These are phyloP conservation scores for Lontra canadensis DNA, from an alignment of 2,113 vertebrate genomes.

Conservation along the genomic window DNA sequence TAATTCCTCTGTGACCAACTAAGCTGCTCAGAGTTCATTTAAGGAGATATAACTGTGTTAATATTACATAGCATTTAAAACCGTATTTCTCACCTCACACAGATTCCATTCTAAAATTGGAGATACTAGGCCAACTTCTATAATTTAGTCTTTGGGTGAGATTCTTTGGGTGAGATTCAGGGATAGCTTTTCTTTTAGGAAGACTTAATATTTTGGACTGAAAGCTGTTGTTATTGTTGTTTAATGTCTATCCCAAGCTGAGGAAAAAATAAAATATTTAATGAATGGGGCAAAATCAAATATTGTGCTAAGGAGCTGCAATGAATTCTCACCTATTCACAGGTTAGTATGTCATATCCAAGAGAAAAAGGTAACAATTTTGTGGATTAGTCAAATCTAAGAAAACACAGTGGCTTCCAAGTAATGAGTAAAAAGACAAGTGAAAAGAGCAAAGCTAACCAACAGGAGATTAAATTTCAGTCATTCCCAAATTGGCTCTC, in stretches of 20 bases:
- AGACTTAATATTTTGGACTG: slow-evolving; percentile 32
- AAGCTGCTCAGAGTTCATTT: slow-evolving; percentile 56
- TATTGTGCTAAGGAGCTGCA: slow-evolving; percentile 59
- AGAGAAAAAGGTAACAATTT: slow-evolving; percentile 23
- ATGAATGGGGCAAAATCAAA: slow-evolving; percentile 52
- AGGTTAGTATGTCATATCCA: background rate
- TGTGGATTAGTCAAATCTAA: background rate
- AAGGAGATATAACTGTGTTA: slow-evolving; percentile 57
- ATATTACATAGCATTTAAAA: slow-evolving; percentile 29
- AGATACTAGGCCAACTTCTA: slow-evolving; percentile 37
- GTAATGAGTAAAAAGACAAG: slow-evolving; percentile 69
- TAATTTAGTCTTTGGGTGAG: slow-evolving; percentile 50
- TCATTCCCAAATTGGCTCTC: slow-evolving; percentile 59
- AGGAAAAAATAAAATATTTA: slow-evolving; percentile 19
- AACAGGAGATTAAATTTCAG: slow-evolving; percentile 66
- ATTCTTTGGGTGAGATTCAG: slow-evolving; percentile 28
- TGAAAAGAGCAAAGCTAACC: slow-evolving; percentile 51
- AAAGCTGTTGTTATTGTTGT: slow-evolving; percentile 33
- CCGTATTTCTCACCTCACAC: slow-evolving; percentile 15
- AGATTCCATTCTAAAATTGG: slow-evolving; percentile 51
- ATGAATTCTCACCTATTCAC: background rate
- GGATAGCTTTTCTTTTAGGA: slow-evolving; percentile 38
- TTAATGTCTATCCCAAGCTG: slow-evolving; percentile 45
- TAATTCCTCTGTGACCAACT: slow-evolving; percentile 61
- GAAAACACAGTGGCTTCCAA: slow-evolving; percentile 44